Percentiles rank a stretch among this genome's conserved stretches.
Conservation (phyloP, 2,888 invertebrate species). For the Cheilosia variabilis region DNA sequence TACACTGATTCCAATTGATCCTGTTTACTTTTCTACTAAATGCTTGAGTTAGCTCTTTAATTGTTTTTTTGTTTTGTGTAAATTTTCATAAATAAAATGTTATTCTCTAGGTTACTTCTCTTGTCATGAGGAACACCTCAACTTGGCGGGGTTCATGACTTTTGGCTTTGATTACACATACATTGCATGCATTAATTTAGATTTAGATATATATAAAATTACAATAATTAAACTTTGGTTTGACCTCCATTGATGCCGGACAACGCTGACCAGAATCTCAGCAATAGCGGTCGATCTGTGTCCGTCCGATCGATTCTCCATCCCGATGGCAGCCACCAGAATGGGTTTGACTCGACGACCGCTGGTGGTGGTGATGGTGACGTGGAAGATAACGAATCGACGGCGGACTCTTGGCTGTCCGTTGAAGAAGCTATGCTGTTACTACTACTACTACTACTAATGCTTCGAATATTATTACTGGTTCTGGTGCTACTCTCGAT, state of each 20-base stretch:
- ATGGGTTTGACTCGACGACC: conserved; percentile 77
- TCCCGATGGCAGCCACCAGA: conserved; percentile 83
- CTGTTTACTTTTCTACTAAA: conserved; percentile 60
- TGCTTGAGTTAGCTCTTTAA: conserved; percentile 43
- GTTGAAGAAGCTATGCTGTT: conserved; percentile 48
- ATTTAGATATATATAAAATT: conserved; percentile 46
- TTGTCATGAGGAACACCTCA: conserved; percentile 38
- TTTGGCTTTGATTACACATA: conserved; percentile 76
- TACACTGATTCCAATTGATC: conserved; percentile 26
- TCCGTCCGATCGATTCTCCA: conserved; percentile 80
- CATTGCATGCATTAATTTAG: conserved; percentile 72
- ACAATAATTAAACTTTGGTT: conserved; percentile 75
- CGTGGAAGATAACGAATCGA: conserved; percentile 58
- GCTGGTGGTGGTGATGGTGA: conserved; percentile 65
- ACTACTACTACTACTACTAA: conserved; percentile 40
- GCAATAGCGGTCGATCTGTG: conserved; percentile 79
- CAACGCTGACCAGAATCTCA: conserved; percentile 81
- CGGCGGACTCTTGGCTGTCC: conserved; percentile 49
- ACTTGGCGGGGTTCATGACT: conserved; percentile 49
- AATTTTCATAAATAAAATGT: conserved; percentile 64
- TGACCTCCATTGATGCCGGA: conserved; percentile 75
- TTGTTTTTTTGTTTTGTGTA: conserved; percentile 30
- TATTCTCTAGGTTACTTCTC: conserved; percentile 61
- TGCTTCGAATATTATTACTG: conserved; percentile 37
- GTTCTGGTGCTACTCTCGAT: conserved; percentile 54